A percentile compares a stretch with the other conserved stretches of the same genome.
Evolutionary conservation across 2,113 vertebrate species (phyloP).

Genomic region (Hemibagrus wyckioides): DNA sequence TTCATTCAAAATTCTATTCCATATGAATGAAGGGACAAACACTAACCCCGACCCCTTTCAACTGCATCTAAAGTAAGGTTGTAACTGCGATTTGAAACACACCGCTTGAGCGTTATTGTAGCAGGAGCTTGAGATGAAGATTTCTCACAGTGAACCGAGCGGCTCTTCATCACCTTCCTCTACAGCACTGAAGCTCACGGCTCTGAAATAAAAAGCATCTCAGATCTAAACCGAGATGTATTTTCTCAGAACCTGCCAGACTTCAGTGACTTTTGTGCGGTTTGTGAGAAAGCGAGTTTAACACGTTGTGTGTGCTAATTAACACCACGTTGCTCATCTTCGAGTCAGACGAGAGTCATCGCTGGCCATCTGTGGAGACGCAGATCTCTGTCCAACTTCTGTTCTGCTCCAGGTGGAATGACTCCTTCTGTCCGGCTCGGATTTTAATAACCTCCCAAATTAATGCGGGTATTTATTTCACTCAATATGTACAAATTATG

Average conservation of each 20-base stretch:
- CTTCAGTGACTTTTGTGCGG: conserved; percentile 18
- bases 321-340: conserved; percentile 30
- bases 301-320: conserved; percentile 35
- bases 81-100: background rate
- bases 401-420: conserved; percentile 5
- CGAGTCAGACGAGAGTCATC: conserved; percentile 33
- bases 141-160: background rate
- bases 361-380: conserved; percentile 31
- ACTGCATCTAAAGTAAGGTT: background rate
- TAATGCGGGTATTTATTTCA: background rate
- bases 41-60: background rate
- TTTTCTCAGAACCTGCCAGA: conserved; percentile 11
- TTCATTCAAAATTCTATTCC: background rate
- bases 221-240: background rate
- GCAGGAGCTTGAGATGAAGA: background rate
- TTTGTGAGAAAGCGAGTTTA: conserved; percentile 22
- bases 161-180: background rate
- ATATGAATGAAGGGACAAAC: background rate
- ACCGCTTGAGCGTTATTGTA: background rate
- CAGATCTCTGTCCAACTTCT: background rate
- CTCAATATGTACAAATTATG: background rate
- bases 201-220: background rate
- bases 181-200: background rate
- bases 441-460: background rate
- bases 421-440: background rate